Evolutionary conservation across 2,113 vertebrate species (phyloP), one percentile per base, ranked within the genome.

Genomic region (Seriola dumerili): DNA sequence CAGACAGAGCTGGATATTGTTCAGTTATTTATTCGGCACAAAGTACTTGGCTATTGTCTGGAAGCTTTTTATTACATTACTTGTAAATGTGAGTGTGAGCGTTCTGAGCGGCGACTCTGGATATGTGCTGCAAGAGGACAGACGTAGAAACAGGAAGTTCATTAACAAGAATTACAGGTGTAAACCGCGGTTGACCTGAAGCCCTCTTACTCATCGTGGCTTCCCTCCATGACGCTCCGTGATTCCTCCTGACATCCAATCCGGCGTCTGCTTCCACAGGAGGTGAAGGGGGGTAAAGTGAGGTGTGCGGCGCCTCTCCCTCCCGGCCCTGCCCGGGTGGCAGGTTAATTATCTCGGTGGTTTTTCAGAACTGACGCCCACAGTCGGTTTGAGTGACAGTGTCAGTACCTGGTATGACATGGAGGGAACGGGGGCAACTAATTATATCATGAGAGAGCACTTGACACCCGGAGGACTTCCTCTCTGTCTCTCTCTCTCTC

Each of bases 401-500:
- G 23, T 76, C 76, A 65, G 72, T 34, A 78, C 71, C 81, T 8
- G 63, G 11, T 9, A 0, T 55, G 84, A 72, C 72, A 81, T 0
- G 8, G 8, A 63, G 55, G 77, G 40, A 85, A 65, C 29, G 14
- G 54, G 54, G 63, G 34, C 62, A 50, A 32, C 55, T 85, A 75
- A 85, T 88, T 86, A 90, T 88, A 81, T 81, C 5, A 78, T 69
- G 74, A 90, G 67, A 62, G 71, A 90, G 67, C 25, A 0, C 58
- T 72, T 25, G 50, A 38, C 55, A 59, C 67, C 72, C 2, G 11
- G 54, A 57, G 58, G 64, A 58, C 61, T 85, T 73, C 68, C 76
- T 16, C 63, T 71, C 72, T 36, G 16, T 62, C 67, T 7, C 48
- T 38, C 65, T 7, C 48, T 38, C 65, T 52, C 16, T 9, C 9